Percentiles rank a stretch among this genome's conserved stretches.
These are phyloP conservation scores for Chionis minor DNA, from an alignment of 2,113 vertebrate species.

Conservation along the genomic window DNA sequence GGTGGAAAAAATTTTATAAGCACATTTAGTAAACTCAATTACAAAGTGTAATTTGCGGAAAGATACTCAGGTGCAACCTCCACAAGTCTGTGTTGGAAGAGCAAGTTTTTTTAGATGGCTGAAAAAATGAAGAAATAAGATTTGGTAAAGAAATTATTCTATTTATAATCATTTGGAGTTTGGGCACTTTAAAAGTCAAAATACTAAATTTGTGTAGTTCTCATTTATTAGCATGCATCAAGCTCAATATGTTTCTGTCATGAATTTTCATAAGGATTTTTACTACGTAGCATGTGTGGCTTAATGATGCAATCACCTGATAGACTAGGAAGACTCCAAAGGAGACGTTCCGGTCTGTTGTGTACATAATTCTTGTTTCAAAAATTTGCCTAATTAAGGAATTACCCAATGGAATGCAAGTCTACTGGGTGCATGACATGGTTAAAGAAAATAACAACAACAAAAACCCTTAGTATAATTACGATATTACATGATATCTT, in stretches of 20 bases:
- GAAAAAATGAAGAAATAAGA: background rate
- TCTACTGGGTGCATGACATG: slow-evolving; percentile 62
- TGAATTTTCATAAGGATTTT: slow-evolving; percentile 81
- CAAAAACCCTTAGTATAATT: slow-evolving; percentile 54
- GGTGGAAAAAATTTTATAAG: background rate
- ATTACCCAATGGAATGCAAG: slow-evolving; percentile 72
- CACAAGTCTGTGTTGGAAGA: background rate
- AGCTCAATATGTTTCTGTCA: slow-evolving; percentile 68
- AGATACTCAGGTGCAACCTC: background rate
- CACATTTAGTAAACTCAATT: background rate
- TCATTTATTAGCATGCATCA: slow-evolving; percentile 64
- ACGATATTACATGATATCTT: slow-evolving; percentile 51
- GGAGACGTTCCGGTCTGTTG: slow-evolving; percentile 79
- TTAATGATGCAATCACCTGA: slow-evolving; percentile 82
- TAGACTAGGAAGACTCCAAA: slow-evolving; percentile 75
- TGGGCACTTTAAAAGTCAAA: slow-evolving; percentile 30
- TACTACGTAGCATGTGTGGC: slow-evolving; percentile 77
- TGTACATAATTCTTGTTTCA: slow-evolving; percentile 80
- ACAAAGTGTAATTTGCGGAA: background rate
- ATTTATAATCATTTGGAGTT: slow-evolving; percentile 42
- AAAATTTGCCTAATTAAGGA: slow-evolving; percentile 80
- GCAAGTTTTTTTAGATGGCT: background rate
- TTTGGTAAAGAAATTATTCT: background rate
- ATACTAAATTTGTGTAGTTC: slow-evolving; percentile 34
- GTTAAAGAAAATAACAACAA: slow-evolving; percentile 66